Evolutionary conservation across 2,113 vertebrate genomes (phyloP).

Genomic region (Cervus canadensis): DNA sequence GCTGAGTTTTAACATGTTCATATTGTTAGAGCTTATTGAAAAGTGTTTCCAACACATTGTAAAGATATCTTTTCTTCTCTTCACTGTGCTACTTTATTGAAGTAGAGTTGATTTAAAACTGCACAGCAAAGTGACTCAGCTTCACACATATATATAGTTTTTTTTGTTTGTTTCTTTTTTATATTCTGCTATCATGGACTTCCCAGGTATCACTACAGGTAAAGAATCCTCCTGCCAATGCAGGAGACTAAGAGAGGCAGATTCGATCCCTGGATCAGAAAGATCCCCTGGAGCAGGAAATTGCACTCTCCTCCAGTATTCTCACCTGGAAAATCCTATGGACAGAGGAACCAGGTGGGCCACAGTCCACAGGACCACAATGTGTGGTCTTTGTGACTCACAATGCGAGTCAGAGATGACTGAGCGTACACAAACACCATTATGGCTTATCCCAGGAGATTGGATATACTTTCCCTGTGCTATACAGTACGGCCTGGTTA

Average conservation of each 20-base stretch:
- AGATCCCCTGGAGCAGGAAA: neutral
- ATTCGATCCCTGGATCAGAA: neutral
- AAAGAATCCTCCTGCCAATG: neutral
- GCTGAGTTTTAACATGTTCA: neutral
- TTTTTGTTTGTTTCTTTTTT: neutral
- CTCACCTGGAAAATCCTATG: neutral
- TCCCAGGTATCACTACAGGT: neutral
- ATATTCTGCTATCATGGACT: neutral
- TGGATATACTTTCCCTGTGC: neutral
- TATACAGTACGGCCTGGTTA: neutral
- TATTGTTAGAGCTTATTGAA: neutral
- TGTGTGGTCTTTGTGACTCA: no score
- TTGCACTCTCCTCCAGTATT: neutral
- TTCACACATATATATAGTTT: neutral
- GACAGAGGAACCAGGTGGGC: neutral
- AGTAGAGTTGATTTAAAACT: neutral
- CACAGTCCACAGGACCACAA: neutral
- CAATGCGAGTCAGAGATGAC: neutral
- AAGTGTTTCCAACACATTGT: neutral
- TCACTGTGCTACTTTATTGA: neutral
- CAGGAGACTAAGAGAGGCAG: neutral
- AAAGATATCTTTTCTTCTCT: neutral
- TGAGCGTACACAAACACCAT: neutral
- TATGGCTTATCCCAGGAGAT: neutral
- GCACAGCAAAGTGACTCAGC: neutral